Conservation (phyloP, 2,797 vertebrate genomes). For the Enoplosus armatus region DNA sequence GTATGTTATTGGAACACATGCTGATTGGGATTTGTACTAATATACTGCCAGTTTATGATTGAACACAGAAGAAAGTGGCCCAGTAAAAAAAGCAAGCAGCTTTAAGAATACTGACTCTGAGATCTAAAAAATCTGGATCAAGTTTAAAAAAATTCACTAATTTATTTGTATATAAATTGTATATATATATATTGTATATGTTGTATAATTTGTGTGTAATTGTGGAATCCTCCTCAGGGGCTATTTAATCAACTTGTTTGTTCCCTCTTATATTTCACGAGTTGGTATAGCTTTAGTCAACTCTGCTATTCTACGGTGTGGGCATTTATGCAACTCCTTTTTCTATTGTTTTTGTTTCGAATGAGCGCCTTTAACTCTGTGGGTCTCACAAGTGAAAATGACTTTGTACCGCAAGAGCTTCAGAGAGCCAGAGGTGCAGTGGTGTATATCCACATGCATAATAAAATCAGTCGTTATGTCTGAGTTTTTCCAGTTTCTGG, state of each 20-base stretch:
- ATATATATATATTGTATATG: too few species aligned
- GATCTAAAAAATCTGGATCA: background rate
- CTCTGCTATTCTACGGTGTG: background rate
- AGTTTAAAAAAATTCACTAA: background rate
- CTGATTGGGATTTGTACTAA: background rate
- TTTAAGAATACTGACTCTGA: background rate
- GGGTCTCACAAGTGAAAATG: constrained; percentile 24
- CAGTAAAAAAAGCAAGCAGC: background rate
- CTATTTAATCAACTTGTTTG: constrained; percentile 9
- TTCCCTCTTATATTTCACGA: background rate
- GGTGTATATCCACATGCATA: constrained; percentile 53
- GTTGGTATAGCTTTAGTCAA: background rate
- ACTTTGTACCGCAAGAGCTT: constrained; percentile 24
- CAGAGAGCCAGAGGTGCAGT: constrained; percentile 14
- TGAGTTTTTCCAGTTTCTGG: constrained; percentile 36
- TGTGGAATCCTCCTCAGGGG: background rate
- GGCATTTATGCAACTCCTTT: background rate
- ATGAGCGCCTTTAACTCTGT: constrained; percentile 5
- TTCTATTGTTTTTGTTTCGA: constrained; percentile 25
- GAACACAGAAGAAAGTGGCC: too few species aligned
- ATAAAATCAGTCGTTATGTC: constrained; percentile 51
- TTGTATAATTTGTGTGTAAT: background rate
- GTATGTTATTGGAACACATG: background rate
- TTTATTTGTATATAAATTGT: too few species aligned
- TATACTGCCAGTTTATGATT: background rate